phyloP scores from a whole-genome alignment of 1,140 invertebrate species.

The Leptinotarsa undecemlineata region DNA sequence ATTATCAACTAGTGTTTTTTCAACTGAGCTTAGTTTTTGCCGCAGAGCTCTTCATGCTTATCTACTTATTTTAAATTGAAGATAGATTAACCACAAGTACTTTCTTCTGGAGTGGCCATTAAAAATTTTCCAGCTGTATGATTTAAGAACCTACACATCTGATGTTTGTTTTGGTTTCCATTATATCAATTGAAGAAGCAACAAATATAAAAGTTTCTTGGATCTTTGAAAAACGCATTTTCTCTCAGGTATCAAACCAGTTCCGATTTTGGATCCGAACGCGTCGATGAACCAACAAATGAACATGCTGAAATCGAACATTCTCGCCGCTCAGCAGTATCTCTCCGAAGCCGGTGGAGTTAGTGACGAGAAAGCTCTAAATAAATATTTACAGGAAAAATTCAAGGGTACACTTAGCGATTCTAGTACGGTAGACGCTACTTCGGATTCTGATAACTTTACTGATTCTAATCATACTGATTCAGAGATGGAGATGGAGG shows the following conservation, averaged over 20 bases:
- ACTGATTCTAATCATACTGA: conserved; percentile 59
- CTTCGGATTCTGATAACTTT: conserved; percentile 61
- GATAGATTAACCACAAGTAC: no score
- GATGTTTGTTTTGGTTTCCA: no score
- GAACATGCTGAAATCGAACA: conserved; percentile 64
- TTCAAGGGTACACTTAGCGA: conserved; percentile 59
- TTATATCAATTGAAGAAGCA: no score
- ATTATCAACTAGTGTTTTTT: no score
- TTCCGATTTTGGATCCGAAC: conserved; percentile 62
- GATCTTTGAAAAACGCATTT: not conserved
- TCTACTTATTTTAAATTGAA: no score
- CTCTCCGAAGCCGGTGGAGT: conserved; percentile 57
- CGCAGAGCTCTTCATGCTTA: no score
- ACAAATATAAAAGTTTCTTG: no score
- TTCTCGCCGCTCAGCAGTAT: conserved; percentile 62
- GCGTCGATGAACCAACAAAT: conserved; percentile 64
- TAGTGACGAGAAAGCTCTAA: conserved; percentile 58
- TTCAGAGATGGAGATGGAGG: conserved; percentile 54
- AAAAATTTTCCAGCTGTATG: no score
- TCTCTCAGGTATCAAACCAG: conserved; percentile 60
- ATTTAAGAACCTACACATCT: no score
- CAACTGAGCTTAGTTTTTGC: no score
- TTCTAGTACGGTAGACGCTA: conserved; percentile 57
- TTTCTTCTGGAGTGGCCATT: no score
- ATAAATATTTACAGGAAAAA: conserved; percentile 58